Evolutionary conservation across 2,113 vertebrate genomes (phyloP).

Genomic region (Pyxicephalus adspersus): DNA sequence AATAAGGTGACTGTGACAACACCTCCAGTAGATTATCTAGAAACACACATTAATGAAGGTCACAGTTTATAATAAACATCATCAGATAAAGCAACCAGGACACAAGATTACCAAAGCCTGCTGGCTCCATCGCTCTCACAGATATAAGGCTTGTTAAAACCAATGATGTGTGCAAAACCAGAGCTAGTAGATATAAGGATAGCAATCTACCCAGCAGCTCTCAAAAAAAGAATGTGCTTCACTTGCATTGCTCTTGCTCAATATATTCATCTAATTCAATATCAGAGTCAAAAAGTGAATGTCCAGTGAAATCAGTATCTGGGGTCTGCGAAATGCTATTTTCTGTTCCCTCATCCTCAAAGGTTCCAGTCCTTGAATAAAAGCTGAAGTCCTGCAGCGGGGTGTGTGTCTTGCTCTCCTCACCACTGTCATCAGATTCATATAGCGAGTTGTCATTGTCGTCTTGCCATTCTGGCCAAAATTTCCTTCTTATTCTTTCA

Average conservation of each 20-base stretch:
- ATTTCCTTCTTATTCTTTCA: slow-evolving; percentile 91
- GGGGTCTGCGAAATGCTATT: slow-evolving; percentile 83
- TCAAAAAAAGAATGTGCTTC: slow-evolving; percentile 51
- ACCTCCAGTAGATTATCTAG: not conserved
- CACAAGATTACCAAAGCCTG: not conserved
- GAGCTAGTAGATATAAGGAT: slow-evolving; percentile 47
- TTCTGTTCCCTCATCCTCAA: slow-evolving; percentile 85
- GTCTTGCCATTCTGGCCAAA: slow-evolving; percentile 96
- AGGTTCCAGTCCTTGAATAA: slow-evolving; percentile 94
- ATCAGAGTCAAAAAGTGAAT: slow-evolving; percentile 92
- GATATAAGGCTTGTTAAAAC: slow-evolving; percentile 63
- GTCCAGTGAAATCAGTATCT: slow-evolving; percentile 88
- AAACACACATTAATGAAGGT: not conserved
- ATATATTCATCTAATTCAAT: slow-evolving; percentile 88
- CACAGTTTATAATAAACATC: slow-evolving; percentile 15
- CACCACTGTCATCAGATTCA: slow-evolving; percentile 83
- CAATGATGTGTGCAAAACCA: slow-evolving; percentile 61
- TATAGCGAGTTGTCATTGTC: slow-evolving; percentile 87
- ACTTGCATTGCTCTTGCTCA: slow-evolving; percentile 86
- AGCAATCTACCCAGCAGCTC: slow-evolving; percentile 44
- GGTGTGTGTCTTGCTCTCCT: slow-evolving; percentile 80
- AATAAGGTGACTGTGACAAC: not conserved
- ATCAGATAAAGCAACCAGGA: not conserved
- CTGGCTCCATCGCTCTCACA: slow-evolving; percentile 63
- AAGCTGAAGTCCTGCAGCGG: slow-evolving; percentile 84